These are phyloP conservation scores for Drosophila ananassae DNA, from an alignment of 1,140 invertebrate species.

Conservation along the genomic window DNA sequence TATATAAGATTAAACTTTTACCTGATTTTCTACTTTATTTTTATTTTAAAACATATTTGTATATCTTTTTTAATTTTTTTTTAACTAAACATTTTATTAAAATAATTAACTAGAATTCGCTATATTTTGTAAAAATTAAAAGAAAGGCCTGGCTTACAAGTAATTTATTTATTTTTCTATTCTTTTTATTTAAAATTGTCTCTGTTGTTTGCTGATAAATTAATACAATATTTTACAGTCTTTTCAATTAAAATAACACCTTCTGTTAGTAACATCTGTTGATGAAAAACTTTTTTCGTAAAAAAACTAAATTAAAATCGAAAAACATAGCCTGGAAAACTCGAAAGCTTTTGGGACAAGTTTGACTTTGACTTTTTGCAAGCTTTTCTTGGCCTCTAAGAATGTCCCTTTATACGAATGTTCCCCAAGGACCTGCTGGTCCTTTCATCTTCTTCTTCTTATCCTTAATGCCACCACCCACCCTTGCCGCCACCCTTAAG, in stretches of 20 bases:
- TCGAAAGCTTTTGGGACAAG: slow-evolving; percentile 21
- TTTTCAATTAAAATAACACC: not conserved
- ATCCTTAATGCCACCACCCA: not conserved
- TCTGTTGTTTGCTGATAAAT: too few relatives aligned
- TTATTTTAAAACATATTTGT: too few relatives aligned
- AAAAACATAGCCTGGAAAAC: slow-evolving; percentile 7
- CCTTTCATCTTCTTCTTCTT: not conserved
- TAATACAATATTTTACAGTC: too few relatives aligned
- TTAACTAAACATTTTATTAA: too few relatives aligned
- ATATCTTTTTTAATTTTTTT: too few relatives aligned
- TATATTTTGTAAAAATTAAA: too few relatives aligned
- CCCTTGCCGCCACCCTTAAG: not conserved
- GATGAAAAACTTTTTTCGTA: not conserved
- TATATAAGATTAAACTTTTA: too few relatives aligned
- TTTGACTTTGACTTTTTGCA: not conserved
- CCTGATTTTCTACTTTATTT: too few relatives aligned
- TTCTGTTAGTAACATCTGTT: not conserved
- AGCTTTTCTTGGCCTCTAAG: not conserved
- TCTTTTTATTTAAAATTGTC: too few relatives aligned
- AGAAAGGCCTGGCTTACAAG: too few relatives aligned
- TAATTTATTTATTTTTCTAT: too few relatives aligned
- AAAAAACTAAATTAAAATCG: not conserved
- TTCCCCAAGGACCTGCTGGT: not conserved
- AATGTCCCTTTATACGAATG: not conserved
- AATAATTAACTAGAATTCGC: too few relatives aligned